Percentiles rank a stretch among this genome's conserved stretches.
Conservation (phyloP, 2,113 vertebrate species). For the Corythaixoides concolor region DNA sequence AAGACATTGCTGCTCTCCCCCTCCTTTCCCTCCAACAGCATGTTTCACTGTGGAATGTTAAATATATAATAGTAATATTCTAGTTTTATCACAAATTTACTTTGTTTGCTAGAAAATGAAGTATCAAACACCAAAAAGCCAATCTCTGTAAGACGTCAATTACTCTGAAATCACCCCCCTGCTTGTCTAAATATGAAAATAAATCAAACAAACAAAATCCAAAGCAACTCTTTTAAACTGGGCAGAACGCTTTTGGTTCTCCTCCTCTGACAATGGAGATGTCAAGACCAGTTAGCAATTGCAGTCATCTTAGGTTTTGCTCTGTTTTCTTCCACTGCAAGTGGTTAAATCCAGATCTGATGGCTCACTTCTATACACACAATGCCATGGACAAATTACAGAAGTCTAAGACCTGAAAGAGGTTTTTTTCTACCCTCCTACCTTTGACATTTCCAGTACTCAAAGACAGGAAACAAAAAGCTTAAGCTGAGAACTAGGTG, state of each 20-base stretch:
- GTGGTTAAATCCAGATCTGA: background rate
- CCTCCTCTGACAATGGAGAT: constrained; percentile 20
- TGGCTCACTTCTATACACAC: background rate
- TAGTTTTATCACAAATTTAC: background rate
- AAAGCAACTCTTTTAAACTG: constrained; percentile 6
- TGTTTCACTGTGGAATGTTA: background rate
- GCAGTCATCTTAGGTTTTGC: constrained; percentile 1
- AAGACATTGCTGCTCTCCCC: background rate
- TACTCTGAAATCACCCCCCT: background rate
- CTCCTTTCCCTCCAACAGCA: background rate
- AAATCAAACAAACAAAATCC: constrained; percentile 5
- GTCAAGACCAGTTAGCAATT: constrained; percentile 35
- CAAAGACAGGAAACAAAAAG: constrained; percentile 28
- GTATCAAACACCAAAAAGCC: background rate
- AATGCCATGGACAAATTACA: background rate
- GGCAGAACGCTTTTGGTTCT: background rate
- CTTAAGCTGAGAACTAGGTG: background rate
- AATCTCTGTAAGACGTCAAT: background rate
- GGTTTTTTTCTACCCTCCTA: background rate
- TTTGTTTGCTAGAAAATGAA: background rate
- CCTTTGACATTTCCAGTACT: background rate
- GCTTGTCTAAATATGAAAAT: background rate
- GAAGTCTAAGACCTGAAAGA: background rate
- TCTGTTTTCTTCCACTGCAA: constrained; percentile 32
- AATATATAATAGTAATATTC: background rate